Conservation (phyloP, 2,113 vertebrate species). For the Talpa occidentalis region DNA sequence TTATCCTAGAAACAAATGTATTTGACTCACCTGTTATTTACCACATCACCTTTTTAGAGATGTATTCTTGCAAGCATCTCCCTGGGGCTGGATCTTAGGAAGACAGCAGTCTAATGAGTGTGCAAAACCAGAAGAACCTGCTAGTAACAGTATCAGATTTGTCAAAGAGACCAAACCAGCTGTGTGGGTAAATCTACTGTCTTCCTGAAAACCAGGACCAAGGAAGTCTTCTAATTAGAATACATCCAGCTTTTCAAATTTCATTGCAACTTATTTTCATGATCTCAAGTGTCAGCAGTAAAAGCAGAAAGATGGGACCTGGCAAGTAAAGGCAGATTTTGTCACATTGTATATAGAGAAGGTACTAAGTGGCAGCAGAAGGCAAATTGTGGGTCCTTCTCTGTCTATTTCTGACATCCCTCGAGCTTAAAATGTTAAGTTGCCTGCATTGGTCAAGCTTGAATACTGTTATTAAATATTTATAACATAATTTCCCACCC, state of each 20-base stretch:
- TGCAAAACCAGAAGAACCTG: neutral
- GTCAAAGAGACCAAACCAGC: slow-evolving; percentile 1
- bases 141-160: neutral
- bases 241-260: slow-evolving; percentile 66
- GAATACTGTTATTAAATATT: slow-evolving; percentile 63
- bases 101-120: slow-evolving; percentile 22
- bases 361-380: slow-evolving; percentile 68
- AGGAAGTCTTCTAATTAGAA: slow-evolving; percentile 66
- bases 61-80: slow-evolving; percentile 74
- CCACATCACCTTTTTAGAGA: slow-evolving; percentile 54
- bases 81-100: slow-evolving; percentile 72
- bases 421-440: slow-evolving; percentile 46
- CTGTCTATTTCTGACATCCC: slow-evolving; percentile 65
- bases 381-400: slow-evolving; percentile 50
- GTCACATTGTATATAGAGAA: slow-evolving; percentile 56
- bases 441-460: slow-evolving; percentile 63
- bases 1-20: slow-evolving; percentile 9
- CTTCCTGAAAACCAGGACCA: slow-evolving; percentile 71
- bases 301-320: slow-evolving; percentile 76
- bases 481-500: slow-evolving; percentile 35
- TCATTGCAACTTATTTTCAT: slow-evolving; percentile 71
- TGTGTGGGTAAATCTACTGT: slow-evolving; percentile 32
- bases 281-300: slow-evolving; percentile 70
- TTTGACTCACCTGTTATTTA: slow-evolving; percentile 17
- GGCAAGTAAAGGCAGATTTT: slow-evolving; percentile 64